Evolutionary conservation across 1,140 invertebrate species (phyloP).

Genomic region (Leptinotarsa texana): DNA sequence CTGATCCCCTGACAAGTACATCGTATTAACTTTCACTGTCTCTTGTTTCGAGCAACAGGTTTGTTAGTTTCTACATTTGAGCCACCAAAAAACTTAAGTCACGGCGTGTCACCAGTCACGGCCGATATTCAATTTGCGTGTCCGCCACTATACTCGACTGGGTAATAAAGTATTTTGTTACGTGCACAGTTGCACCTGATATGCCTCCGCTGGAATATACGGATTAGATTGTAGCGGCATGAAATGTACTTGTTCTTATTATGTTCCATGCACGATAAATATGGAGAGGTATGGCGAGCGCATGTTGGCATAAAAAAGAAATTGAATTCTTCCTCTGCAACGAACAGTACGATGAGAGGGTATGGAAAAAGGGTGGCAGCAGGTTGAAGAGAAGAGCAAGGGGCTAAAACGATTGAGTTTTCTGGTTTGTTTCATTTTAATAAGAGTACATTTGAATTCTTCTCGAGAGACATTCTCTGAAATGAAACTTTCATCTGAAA

Average conservation of each 20-base stretch:
- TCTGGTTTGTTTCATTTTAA: neutral
- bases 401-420: neutral
- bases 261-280: slow-evolving; percentile 1
- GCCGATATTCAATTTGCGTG: slow-evolving; percentile 19
- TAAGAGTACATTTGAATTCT: neutral
- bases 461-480: no score
- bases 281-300: neutral
- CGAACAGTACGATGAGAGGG: neutral
- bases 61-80: no score
- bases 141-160: neutral
- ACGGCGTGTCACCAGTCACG: neutral
- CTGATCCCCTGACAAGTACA: no score
- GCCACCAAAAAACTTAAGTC: no score
- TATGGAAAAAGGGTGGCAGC: neutral
- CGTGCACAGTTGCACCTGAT: slow-evolving; percentile 12
- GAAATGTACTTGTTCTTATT: slow-evolving; percentile 1
- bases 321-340: neutral
- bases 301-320: neutral
- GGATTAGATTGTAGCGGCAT: slow-evolving; percentile 17
- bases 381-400: neutral
- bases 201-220: neutral
- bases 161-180: slow-evolving; percentile 17
- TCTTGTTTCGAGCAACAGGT: no score
- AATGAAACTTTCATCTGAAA: no score
- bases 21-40: no score